These are phyloP conservation scores for Epistrophella euchroma DNA, from an alignment of 2,888 invertebrate genomes.

Conservation along the genomic window DNA sequence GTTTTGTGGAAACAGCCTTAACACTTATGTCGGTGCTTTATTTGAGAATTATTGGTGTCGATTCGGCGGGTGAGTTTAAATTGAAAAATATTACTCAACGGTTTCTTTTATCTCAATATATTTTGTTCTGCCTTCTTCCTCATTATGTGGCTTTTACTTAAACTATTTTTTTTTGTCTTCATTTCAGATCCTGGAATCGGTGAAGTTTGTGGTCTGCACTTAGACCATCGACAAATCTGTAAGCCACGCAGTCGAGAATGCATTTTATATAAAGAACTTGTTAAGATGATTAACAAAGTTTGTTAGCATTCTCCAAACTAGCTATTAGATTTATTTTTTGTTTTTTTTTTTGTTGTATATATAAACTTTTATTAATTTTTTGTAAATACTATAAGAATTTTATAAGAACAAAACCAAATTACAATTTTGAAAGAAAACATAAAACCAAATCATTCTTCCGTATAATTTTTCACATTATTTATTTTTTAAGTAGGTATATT, in stretches of 20 bases:
- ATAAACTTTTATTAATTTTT: slow-evolving; percentile 15
- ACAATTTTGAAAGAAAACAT: slow-evolving; percentile 9
- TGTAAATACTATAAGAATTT: slow-evolving; percentile 61
- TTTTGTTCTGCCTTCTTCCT: too few species aligned
- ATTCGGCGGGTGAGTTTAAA: slow-evolving; percentile 88
- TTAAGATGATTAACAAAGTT: slow-evolving; percentile 86
- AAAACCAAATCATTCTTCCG: slow-evolving; percentile 25
- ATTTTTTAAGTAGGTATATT: not conserved
- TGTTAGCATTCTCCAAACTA: slow-evolving; percentile 77
- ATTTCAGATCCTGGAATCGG: slow-evolving; percentile 91
- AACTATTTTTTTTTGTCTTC: not conserved
- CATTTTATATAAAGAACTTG: slow-evolving; percentile 88
- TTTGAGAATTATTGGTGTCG: slow-evolving; percentile 90
- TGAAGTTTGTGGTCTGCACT: slow-evolving; percentile 88
- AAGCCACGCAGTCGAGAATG: slow-evolving; percentile 90
- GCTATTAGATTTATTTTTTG: slow-evolving; percentile 3
- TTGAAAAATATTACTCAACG: too few species aligned
- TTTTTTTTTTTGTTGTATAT: slow-evolving; percentile 18
- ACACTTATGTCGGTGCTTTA: slow-evolving; percentile 91
- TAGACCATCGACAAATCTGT: slow-evolving; percentile 94
- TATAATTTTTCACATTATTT: slow-evolving; percentile 18
- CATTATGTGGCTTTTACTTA: not conserved
- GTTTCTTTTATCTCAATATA: too few species aligned
- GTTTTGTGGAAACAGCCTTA: slow-evolving; percentile 91
- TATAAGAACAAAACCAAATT: slow-evolving; percentile 26